Evolutionary conservation across 2,888 invertebrate species (phyloP), one percentile per base, ranked within the genome.

Genomic region (Oscheius sp.): DNA sequence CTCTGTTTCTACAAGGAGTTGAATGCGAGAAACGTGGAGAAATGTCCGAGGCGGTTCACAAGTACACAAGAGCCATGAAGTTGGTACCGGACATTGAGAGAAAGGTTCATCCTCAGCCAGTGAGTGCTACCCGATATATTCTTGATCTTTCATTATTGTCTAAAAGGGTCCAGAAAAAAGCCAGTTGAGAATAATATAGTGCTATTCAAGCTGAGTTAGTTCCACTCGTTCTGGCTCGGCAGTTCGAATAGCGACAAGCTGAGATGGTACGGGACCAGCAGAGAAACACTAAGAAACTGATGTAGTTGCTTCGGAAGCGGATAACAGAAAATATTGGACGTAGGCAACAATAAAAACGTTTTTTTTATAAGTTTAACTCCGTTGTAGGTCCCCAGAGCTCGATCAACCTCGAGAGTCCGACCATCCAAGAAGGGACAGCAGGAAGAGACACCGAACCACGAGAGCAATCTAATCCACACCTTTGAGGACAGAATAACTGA

Each of bases 21-120:
- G 70, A 70, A 29, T 58, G 59, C 32, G 70, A 70, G 42, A 70
- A 70, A 42, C 33, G 70, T 5, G 70, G 70, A 50, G 70, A 70
- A 37, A 70, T 70, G 70, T 42, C 70, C 5, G 70, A 70, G 33
- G 70, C 70, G 4, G 70, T 70, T 9, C 57, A 55, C 9, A 57
- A 70, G 13, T 70, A 70, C 35, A 58, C 58, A 2, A 21, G 33
- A 7, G 70, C 70, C n/a, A 47, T 70, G 58, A 70, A 70, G 47
- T 47, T 70, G 21, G 70, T 70, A 10, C 70, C 70, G 13, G 70
- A 70, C 33, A 70, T 70, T 29, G 70, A 70, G 50, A 32, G 50
- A 29, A 42, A 55, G 32, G 50, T 70, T 21, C 47, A 59, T 58
- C 48, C 70, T 13, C 68, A 65, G 29, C 53, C 55, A 9, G 68